Conservation (phyloP, 1,140 invertebrate species). For the Bombus huntii region DNA sequence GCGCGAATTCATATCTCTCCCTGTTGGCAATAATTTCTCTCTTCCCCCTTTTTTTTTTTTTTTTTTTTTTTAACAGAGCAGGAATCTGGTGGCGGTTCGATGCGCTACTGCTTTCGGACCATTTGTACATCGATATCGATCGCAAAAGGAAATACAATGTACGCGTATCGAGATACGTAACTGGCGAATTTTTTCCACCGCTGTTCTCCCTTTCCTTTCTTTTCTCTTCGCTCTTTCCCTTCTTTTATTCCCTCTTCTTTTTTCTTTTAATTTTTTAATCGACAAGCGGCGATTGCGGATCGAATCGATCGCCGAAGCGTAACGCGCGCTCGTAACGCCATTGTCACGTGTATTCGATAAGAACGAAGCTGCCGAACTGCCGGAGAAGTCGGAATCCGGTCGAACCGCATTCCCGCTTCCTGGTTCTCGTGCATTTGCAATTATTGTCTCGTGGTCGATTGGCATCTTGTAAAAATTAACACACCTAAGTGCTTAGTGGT, state of each 20-base stretch:
- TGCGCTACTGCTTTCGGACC: background rate
- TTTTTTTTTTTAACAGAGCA: background rate
- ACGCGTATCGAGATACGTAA: background rate
- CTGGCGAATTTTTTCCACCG: background rate
- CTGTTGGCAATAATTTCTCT: slow-evolving; percentile 36
- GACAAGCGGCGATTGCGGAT: slow-evolving; percentile 1
- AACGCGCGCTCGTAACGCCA: slow-evolving; percentile 11
- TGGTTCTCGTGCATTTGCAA: slow-evolving; percentile 4
- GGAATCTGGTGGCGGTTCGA: background rate
- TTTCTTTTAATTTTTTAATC: background rate
- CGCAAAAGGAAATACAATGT: slow-evolving; percentile 15
- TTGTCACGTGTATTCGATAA: slow-evolving; percentile 39
- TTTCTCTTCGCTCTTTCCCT: background rate
- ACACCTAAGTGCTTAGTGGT: background rate
- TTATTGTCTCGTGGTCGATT: slow-evolving; percentile 20
- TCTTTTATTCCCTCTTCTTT: background rate
- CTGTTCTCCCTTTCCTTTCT: background rate
- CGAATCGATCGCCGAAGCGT: slow-evolving; percentile 9
- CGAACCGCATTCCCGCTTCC: slow-evolving; percentile 12
- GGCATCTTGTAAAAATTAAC: slow-evolving; percentile 9
- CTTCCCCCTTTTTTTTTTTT: background rate
- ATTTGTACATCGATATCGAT: slow-evolving; percentile 9
- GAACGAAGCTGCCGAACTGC: slow-evolving; percentile 10
- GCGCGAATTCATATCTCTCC: slow-evolving; percentile 32
- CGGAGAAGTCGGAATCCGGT: slow-evolving; percentile 27